phyloP scores from a whole-genome alignment of 2,797 vertebrate genomes.

The Sus cebifrons region DNA sequence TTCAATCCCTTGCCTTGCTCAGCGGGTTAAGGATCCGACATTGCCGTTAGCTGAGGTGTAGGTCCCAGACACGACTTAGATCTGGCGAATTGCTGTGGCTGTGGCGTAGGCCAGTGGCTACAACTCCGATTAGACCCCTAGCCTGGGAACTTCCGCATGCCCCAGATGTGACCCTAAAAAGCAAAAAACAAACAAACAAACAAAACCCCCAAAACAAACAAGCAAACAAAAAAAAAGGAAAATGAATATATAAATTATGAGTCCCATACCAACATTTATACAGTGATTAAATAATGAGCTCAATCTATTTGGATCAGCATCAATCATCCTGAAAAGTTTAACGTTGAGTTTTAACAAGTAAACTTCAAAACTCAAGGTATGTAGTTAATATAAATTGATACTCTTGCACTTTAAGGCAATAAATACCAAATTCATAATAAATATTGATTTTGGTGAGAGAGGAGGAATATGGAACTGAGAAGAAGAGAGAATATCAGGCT shows the following conservation, averaged over 20 bases:
- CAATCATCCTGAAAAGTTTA: background rate
- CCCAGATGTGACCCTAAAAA: too few species aligned
- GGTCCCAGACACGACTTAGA: too few species aligned
- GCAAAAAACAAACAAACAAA: too few species aligned
- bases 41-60: too few species aligned
- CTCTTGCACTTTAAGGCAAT: background rate
- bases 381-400: conserved; percentile 28
- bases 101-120: too few species aligned
- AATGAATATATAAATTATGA: background rate
- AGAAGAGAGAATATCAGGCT: background rate
- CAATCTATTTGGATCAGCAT: background rate
- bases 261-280: conserved; percentile 4
- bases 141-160: too few species aligned
- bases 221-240: background rate
- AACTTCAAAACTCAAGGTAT: background rate
- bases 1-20: too few species aligned
- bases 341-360: background rate
- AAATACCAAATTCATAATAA: background rate
- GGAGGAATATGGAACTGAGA: background rate
- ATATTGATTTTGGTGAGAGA: background rate
- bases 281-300: background rate
- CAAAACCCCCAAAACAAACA: too few species aligned
- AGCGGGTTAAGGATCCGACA: too few species aligned
- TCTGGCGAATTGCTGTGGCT: too few species aligned
- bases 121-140: too few species aligned